phyloP scores from a whole-genome alignment of 2,888 invertebrate genomes.

The Malthinus flaveolus region DNA sequence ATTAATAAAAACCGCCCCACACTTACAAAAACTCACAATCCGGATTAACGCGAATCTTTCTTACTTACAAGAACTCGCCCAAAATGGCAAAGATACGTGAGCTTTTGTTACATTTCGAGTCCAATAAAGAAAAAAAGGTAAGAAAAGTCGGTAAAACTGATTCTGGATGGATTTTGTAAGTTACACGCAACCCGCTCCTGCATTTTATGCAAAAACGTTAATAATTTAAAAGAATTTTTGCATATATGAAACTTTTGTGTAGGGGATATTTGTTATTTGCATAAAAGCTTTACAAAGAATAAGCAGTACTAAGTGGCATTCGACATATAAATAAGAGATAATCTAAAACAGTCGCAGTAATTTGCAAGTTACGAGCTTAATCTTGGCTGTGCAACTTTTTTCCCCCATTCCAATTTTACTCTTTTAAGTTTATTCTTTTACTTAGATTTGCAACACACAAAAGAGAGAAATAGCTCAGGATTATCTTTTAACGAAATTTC shows the following conservation, averaged over 20 bases:
- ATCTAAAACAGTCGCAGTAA: conserved; percentile 30
- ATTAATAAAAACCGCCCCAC: too few species aligned
- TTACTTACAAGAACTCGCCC: too few species aligned
- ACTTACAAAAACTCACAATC: too few species aligned
- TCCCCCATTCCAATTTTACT: conserved; percentile 25
- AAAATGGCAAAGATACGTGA: too few species aligned
- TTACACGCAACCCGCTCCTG: neutral
- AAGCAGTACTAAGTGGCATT: conserved; percentile 20
- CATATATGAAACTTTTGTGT: neutral
- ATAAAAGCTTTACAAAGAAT: conserved; percentile 20
- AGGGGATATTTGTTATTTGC: conserved; percentile 7
- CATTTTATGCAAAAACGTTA: neutral
- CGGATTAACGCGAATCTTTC: too few species aligned
- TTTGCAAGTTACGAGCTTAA: conserved; percentile 38
- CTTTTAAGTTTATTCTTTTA: conserved; percentile 24
- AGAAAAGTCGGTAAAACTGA: too few species aligned
- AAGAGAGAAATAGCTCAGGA: conserved; percentile 34
- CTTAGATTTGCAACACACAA: conserved; percentile 40
- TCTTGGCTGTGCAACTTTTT: conserved; percentile 34
- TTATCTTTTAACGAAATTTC: conserved; percentile 43
- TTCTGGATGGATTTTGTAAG: too few species aligned
- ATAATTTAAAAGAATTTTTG: neutral
- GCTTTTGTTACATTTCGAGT: too few species aligned
- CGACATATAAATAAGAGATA: conserved; percentile 34
- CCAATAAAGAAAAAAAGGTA: too few species aligned